Base-by-base conservation (phyloP, 2,888 invertebrate species). In the Lucinisca nassula region DNA sequence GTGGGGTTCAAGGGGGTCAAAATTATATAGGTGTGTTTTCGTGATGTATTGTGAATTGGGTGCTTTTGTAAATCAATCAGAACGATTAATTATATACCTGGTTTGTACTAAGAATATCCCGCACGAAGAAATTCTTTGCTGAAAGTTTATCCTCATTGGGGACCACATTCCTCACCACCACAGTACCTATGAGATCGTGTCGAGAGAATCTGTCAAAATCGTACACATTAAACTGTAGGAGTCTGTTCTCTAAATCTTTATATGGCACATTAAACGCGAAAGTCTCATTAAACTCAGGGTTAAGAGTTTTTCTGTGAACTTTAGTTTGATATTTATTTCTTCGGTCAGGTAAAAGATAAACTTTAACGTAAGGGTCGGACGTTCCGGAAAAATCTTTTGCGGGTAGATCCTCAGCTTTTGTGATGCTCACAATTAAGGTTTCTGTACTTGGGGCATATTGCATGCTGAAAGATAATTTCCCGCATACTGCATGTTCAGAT, bases 151-250 rank as follows among this genome's bases (percentile, higher is more conserved):
- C 98, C 35, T 98, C 98, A 38, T 97, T 97, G 93, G 98, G 98
- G 91, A 98, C 96, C 12, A 98, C 97, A 24, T 98, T 98, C 93
- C 98, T 97, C 88, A 98, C 97, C 4, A 98, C 97, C 58, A 98
- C 98, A 95, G 98, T 98, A 0, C 98, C 98, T 91, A 98, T 98
- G 87, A 98, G 97, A 95, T 98, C 98, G 95, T 98, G 98, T 0
- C 98, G 97, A 38, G 98, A 98, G 97, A 98, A 98, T 77, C 98
- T 97, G 95, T 98, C 98, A 96, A 98, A 98, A 96, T 98, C 98
- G 95, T 98, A 98, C 10, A 98, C 98, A 4, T 98, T 98, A 96
- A 98, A 98, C 96, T 98, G 98, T 0, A 98, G 97, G 95, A 98
- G 98, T 77, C 98, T 97, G 89, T 98, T 97, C 0, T 97, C 97